Percentiles rank a stretch among this genome's conserved stretches.
Evolutionary conservation across 2,888 invertebrate species (phyloP).

Genomic region (Lithophane ornitopus): DNA sequence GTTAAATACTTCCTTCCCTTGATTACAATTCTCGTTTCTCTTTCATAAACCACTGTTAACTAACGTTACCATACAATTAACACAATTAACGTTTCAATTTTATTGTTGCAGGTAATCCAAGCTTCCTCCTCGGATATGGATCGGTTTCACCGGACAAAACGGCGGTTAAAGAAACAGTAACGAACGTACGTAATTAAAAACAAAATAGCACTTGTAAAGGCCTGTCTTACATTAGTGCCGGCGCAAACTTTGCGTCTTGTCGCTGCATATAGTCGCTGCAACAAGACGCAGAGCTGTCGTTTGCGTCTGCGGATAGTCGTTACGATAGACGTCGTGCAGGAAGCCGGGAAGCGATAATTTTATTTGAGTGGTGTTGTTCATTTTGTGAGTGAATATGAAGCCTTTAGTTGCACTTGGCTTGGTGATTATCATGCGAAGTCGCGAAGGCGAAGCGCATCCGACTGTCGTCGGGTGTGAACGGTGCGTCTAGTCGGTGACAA

Average conservation of each 20-base stretch:
- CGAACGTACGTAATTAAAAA: slow-evolving; percentile 36
- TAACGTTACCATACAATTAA: slow-evolving; percentile 24
- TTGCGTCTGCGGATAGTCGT: too few relatives aligned
- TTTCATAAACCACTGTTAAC: neutral
- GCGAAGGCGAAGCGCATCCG: too few relatives aligned
- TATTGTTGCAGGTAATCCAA: slow-evolving; percentile 54
- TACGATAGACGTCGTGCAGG: too few relatives aligned
- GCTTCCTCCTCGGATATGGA: slow-evolving; percentile 49
- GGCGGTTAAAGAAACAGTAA: slow-evolving; percentile 45
- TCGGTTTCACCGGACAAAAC: slow-evolving; percentile 50
- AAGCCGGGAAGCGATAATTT: too few relatives aligned
- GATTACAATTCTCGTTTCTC: neutral
- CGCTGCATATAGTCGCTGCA: neutral
- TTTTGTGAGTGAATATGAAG: neutral
- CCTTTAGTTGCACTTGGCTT: neutral
- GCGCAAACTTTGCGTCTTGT: neutral
- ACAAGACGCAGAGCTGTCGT: neutral
- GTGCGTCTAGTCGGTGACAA: too few relatives aligned
- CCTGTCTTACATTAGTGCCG: neutral
- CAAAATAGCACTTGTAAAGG: slow-evolving; percentile 12
- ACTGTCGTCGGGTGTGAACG: too few relatives aligned
- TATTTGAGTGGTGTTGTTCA: neutral
- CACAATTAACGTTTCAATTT: slow-evolving; percentile 2
- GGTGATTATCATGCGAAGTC: too few relatives aligned
- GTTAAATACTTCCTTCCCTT: neutral